Evolutionary conservation across 2,888 invertebrate genomes (phyloP).

Genomic region (Rhagophthalmus giganteus): DNA sequence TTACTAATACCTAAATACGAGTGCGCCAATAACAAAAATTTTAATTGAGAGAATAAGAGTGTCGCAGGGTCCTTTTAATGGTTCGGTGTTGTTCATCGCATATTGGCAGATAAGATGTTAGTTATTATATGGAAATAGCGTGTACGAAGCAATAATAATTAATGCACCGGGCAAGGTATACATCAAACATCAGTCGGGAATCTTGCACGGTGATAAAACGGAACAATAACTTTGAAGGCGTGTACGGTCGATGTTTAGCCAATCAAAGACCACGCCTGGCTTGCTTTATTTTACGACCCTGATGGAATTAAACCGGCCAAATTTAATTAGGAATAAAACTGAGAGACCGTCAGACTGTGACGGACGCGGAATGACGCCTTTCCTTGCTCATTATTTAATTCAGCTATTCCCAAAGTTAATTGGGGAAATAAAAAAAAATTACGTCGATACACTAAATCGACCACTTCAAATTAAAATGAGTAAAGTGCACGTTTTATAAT

Average conservation of each 20-base stretch:
- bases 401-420: too few relatives aligned
- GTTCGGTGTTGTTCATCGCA: background rate
- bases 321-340: conserved; percentile 53
- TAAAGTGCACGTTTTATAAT: too few relatives aligned
- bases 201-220: conserved; percentile 41
- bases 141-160: conserved; percentile 7
- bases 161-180: conserved; percentile 13
- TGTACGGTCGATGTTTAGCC: conserved; percentile 43
- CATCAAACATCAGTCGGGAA: conserved; percentile 27
- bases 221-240: conserved; percentile 48
- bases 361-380: conserved; percentile 11
- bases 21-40: too few relatives aligned
- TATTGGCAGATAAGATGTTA: too few relatives aligned
- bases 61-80: conserved; percentile 3
- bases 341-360: conserved; percentile 30
- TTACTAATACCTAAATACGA: too few relatives aligned
- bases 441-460: too few relatives aligned
- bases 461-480: too few relatives aligned
- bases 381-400: background rate
- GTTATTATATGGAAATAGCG: too few relatives aligned
- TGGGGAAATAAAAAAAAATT: too few relatives aligned
- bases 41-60: too few relatives aligned
- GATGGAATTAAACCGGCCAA: conserved; percentile 52
- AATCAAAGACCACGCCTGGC: conserved; percentile 45
- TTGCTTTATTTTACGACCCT: conserved; percentile 48